Conservation (phyloP, 30 jellyfish, hydroid and myxozoan genomes). For the Aurelia coerulea region DNA sequence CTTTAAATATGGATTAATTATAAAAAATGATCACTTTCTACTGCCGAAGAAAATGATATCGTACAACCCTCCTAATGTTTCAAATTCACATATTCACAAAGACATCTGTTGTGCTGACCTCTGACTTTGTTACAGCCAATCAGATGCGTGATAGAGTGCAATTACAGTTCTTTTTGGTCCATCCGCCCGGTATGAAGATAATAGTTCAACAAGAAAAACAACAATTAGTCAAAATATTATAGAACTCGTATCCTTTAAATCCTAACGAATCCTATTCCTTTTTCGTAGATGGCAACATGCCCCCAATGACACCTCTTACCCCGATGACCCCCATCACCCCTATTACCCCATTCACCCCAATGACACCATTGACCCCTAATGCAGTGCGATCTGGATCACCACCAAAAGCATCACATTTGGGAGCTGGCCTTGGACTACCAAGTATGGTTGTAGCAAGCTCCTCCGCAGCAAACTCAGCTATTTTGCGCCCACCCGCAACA, state of each 20-base stretch:
- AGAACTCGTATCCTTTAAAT: background rate
- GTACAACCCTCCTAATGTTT: no score
- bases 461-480: background rate
- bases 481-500: slow-evolving; percentile 71
- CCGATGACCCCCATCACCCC: slow-evolving; percentile 97
- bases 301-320: slow-evolving; percentile 97
- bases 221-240: no score
- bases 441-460: slow-evolving; percentile 44
- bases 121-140: no score
- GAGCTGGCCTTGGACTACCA: slow-evolving; percentile 48
- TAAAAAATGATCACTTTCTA: no score
- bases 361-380: slow-evolving; percentile 72
- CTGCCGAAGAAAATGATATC: no score
- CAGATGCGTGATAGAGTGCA: no score
- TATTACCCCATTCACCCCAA: slow-evolving; percentile 85
- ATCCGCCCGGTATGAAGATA: no score
- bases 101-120: no score
- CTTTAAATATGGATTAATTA: no score
- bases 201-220: no score
- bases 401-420: slow-evolving; percentile 59
- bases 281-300: slow-evolving; percentile 76
- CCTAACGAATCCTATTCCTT: background rate
- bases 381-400: slow-evolving; percentile 84
- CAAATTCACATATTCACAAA: no score
- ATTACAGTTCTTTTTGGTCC: no score